phyloP scores from a whole-genome alignment of 2,888 invertebrate genomes.

The Pomacea canaliculata region DNA sequence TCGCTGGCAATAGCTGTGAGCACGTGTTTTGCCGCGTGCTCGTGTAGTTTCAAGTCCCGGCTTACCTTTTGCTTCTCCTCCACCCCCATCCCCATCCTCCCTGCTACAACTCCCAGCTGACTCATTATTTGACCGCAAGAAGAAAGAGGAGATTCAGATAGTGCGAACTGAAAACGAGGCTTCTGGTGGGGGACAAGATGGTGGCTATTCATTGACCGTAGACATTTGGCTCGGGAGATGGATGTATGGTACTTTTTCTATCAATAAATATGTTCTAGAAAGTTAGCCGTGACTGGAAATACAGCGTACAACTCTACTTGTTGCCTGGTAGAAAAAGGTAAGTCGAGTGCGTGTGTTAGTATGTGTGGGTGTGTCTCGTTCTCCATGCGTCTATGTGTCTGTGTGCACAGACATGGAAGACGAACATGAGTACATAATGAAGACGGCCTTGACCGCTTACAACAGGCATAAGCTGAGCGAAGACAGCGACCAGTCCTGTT shows the following conservation, averaged over 20 bases:
- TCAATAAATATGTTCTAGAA: too few species aligned
- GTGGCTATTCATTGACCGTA: background rate
- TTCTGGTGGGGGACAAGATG: background rate
- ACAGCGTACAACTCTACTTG: too few species aligned
- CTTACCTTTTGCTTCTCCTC: background rate
- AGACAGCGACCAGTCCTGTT: background rate
- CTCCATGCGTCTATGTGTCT: too few species aligned
- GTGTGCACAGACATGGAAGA: constrained; percentile 48
- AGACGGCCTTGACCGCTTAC: constrained; percentile 51
- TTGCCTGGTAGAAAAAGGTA: too few species aligned
- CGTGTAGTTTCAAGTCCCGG: background rate
- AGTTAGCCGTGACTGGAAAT: too few species aligned
- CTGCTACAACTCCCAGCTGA: background rate
- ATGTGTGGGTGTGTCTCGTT: too few species aligned
- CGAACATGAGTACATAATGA: constrained; percentile 56
- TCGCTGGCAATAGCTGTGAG: background rate
- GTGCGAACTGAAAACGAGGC: too few species aligned
- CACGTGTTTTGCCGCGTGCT: background rate
- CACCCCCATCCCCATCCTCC: background rate
- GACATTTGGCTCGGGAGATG: background rate
- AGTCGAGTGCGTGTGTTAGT: too few species aligned
- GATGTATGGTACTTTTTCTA: too few species aligned
- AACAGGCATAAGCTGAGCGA: constrained; percentile 36
- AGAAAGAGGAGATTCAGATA: too few species aligned
- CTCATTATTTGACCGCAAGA: background rate